Conservation (phyloP, 2,113 vertebrate genomes). For the Chaetorhynchus papuensis region DNA sequence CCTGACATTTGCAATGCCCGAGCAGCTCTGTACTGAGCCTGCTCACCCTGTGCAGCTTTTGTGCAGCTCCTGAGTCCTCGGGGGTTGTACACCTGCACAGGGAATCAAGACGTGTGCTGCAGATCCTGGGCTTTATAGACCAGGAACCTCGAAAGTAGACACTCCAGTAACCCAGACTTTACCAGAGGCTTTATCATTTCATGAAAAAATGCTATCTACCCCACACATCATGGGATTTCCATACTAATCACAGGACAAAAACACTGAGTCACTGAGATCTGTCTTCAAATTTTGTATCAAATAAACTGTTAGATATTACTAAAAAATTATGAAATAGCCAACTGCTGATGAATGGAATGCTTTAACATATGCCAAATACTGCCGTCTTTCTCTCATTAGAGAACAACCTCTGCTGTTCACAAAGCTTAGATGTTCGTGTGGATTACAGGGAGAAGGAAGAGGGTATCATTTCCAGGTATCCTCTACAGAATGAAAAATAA, state of each 20-base stretch:
- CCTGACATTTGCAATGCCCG: background rate
- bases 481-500: background rate
- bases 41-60: rapidly evolving
- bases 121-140: background rate
- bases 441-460: background rate
- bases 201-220: background rate
- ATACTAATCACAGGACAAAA: background rate
- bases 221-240: background rate
- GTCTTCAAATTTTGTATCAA: background rate
- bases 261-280: background rate
- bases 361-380: background rate
- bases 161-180: background rate
- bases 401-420: background rate
- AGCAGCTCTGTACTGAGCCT: rapidly evolving
- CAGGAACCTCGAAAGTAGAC: background rate
- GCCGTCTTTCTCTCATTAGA: background rate
- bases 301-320: background rate
- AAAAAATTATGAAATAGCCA: background rate
- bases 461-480: background rate
- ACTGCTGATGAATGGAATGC: background rate
- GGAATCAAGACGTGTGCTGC: rapidly evolving
- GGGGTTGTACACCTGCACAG: background rate
- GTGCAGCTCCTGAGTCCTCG: background rate
- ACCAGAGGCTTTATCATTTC: background rate
- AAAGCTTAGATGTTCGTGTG: background rate